Evolutionary conservation across 2,113 vertebrate species (phyloP), one percentile per base, ranked within the genome.

Genomic region (Etheostoma cragini): DNA sequence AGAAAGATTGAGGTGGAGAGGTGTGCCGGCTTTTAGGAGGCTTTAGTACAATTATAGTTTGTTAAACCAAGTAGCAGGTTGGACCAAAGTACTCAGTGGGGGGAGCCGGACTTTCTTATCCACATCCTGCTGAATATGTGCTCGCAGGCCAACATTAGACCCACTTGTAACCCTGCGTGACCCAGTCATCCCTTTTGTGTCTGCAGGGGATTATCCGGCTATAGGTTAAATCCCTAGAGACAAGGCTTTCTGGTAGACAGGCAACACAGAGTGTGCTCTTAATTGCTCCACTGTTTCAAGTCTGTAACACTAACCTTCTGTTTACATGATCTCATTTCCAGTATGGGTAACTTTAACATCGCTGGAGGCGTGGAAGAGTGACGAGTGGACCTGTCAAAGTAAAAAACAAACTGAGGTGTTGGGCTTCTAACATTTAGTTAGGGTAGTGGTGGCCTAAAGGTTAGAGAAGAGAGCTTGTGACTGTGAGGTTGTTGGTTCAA

Each of bases 101-200:
- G 60, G 49, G 80, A 87, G 58, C 83, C 58, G 84, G 89, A 89
- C 78, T 60, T 87, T 80, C 69, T 66, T 64, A 68, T 81, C 85
- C 82, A 50, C 57, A 72, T 87, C 85, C 83, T 88, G 54, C 76
- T 62, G 68, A 68, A 52, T 72, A 65, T 62, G 81, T 46, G 80
- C 68, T 76, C 22, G 14, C 60, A 60, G 73, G 66, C 16, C 7
- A 77, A 91, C 88, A 89, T 91, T 87, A 88, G 88, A 79, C 83
- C 84, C 80, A 88, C 63, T 87, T 73, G 84, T 86, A 60, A 76
- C 73, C 88, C 75, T 12, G 80, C 53, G 52, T 83, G 87, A 87
- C 89, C 79, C 75, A 72, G 70, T 89, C 91, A 89, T 89, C 88
- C 62, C 91, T 86, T 92, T 93, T 94, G 88, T 93, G 91, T 93